A percentile compares a stretch with the other conserved stretches of the same genome.
Evolutionary conservation across 1,140 invertebrate genomes (phyloP).

Genomic region (Solenopsis invicta): DNA sequence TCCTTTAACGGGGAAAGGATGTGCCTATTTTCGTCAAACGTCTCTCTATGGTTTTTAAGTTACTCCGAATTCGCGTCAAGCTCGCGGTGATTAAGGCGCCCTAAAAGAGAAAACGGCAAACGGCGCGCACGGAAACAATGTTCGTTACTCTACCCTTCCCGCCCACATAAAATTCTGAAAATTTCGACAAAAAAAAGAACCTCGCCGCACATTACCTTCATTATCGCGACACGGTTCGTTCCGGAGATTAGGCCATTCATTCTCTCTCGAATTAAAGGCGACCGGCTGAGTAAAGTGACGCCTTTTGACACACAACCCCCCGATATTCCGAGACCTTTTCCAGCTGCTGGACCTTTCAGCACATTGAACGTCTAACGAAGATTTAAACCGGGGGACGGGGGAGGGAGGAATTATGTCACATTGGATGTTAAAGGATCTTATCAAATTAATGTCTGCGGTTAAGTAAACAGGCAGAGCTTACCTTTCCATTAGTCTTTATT

Average conservation of each 20-base stretch:
- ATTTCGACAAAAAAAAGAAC: slow-evolving; percentile 34
- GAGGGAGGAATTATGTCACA: no score
- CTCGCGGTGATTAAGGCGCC: slow-evolving; percentile 61
- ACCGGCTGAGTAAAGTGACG: not conserved
- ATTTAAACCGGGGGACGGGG: not conserved
- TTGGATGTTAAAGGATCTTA: not conserved
- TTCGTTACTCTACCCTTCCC: slow-evolving; percentile 45
- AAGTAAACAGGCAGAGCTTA: not conserved
- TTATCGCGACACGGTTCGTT: slow-evolving; percentile 8
- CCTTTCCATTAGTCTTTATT: not conserved
- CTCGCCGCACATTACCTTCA: not conserved
- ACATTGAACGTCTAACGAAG: not conserved
- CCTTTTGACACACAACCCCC: not conserved
- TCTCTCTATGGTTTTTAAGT: slow-evolving; percentile 68
- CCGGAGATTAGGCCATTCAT: not conserved
- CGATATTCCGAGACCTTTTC: not conserved
- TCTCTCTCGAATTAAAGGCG: slow-evolving; percentile 21
- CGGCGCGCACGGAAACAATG: slow-evolving; percentile 60
- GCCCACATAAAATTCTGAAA: not conserved
- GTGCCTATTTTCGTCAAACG: slow-evolving; percentile 67
- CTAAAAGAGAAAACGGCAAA: slow-evolving; percentile 39
- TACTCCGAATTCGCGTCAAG: slow-evolving; percentile 52
- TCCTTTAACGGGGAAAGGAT: slow-evolving; percentile 50
- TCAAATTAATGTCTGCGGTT: slow-evolving; percentile 11
- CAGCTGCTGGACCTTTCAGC: not conserved